Conservation (phyloP, 2,888 invertebrate genomes). For the Cabera pusaria region DNA sequence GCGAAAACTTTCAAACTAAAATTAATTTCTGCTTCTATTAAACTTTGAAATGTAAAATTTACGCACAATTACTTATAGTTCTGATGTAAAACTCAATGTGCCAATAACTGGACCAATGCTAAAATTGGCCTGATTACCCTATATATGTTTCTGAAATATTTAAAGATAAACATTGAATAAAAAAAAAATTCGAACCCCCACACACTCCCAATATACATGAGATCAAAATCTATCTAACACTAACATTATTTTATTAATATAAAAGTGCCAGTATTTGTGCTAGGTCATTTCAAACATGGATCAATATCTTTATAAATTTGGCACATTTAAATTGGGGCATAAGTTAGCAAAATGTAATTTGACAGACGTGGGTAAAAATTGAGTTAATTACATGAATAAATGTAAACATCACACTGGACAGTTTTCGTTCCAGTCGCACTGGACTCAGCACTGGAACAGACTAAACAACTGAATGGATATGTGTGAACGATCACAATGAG, state of each 20-base stretch:
- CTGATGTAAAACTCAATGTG: too few relatives aligned
- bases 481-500: conserved; percentile 16
- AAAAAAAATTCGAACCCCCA: conserved; percentile 5
- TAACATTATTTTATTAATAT: conserved; percentile 8
- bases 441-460: not conserved
- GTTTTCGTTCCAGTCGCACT: conserved; percentile 10
- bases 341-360: conserved; percentile 5
- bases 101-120: too few relatives aligned
- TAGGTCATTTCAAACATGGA: conserved; percentile 14
- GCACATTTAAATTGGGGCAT: conserved; percentile 19
- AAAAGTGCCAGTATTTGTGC: conserved; percentile 18
- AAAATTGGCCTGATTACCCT: too few relatives aligned
- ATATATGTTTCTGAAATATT: too few relatives aligned
- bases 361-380: too few relatives aligned
- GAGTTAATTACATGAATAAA: too few relatives aligned
- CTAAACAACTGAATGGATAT: conserved; percentile 12
- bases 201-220: conserved; percentile 17
- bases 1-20: too few relatives aligned
- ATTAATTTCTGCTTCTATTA: too few relatives aligned
- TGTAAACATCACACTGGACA: not conserved
- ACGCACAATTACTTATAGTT: too few relatives aligned
- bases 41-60: too few relatives aligned
- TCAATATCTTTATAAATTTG: conserved; percentile 16
- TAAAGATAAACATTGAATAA: not conserved
- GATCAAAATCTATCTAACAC: conserved; percentile 19